Evolutionary conservation across 2,797 vertebrate genomes (phyloP), one percentile per base, ranked within the genome.

Genomic region (Agapornis canus): DNA sequence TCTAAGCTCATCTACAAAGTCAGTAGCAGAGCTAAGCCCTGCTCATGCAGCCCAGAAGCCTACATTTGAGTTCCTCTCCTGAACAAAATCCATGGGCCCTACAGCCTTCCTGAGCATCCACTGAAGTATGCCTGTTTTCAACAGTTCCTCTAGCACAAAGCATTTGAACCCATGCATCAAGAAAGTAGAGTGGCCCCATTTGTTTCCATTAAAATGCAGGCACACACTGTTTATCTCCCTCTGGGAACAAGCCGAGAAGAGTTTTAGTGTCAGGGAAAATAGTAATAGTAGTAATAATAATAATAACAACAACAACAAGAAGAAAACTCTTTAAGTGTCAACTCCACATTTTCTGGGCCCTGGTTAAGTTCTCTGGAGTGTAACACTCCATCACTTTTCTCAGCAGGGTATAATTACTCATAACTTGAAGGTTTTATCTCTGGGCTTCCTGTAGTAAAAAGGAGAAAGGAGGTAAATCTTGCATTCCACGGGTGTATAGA

Each of bases 341-440:
- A 60, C 78, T 97, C 71, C 89, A 89, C 92, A 92, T 97, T 97
- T 98, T 96, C 93, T 90, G 92, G 90, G 82, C 68, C 77, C 96
- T 96, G 86, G 93, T 97, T 96, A 97, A 97, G 94, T 97, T 96
- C 96, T 97, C 95, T 94, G 78, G 96, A 97, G 96, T 94, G 29
- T 87, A 96, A 77, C 76, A 95, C 87, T 97, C 97, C 75, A 94
- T 97, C 96, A 97, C 92, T 96, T 97, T 97, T 97, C 96, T 95
- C 96, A 97, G 95, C 86, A 48, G 96, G 95, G 51, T 92, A 75
- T 94, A 97, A 96, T 94, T 97, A 96, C 87, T 97, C 88, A 93
- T 96, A 97, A 94, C 92, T 90, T 95, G 93, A 96, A 95, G 84
- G 90, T 89, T 97, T 97, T 97, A 93, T 97, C 89, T 95, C 78